Percentiles rank a stretch among this genome's conserved stretches.
These are phyloP conservation scores for Eristalis arbustorum DNA, from an alignment of 2,888 invertebrate species.

Conservation along the genomic window DNA sequence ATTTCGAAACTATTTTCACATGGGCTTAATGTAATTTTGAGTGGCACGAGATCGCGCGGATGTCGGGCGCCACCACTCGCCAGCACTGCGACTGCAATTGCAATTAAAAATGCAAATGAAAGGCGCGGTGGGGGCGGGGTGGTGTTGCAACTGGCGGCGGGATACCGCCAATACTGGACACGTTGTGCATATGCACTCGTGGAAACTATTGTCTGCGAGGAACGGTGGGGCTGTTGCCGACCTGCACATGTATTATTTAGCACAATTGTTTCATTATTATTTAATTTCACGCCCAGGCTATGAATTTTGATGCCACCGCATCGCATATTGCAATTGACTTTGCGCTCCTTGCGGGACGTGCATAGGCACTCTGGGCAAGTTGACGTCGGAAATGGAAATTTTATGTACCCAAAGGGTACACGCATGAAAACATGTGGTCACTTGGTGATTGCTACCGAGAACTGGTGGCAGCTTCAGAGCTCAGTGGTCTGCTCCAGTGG, in stretches of 20 bases:
- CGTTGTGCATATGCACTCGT: background rate
- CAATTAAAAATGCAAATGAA: conserved; percentile 70
- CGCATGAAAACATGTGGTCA: background rate
- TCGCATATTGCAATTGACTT: conserved; percentile 17
- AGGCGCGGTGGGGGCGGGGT: background rate
- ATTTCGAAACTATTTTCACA: conserved; percentile 54
- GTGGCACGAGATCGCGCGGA: conserved; percentile 39
- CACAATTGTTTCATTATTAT: conserved; percentile 68
- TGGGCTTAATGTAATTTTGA: conserved; percentile 63
- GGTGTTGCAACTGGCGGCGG: background rate
- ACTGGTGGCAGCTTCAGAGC: too few relatives aligned
- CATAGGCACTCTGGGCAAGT: background rate
- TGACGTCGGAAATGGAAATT: background rate
- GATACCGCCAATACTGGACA: background rate
- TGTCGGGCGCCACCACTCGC: conserved; percentile 16
- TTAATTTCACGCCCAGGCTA: conserved; percentile 56
- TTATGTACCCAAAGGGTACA: background rate
- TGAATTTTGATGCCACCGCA: conserved; percentile 59
- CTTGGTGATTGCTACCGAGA: background rate
- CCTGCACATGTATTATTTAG: conserved; percentile 52
- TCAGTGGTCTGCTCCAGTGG: too few relatives aligned
- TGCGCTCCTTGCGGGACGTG: background rate
- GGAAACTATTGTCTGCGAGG: conserved; percentile 21
- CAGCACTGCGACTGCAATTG: conserved; percentile 36
- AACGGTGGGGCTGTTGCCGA: background rate